Evolutionary conservation across 2,113 vertebrate genomes (phyloP), one percentile per base, ranked within the genome.

Genomic region (Panthera leo): DNA sequence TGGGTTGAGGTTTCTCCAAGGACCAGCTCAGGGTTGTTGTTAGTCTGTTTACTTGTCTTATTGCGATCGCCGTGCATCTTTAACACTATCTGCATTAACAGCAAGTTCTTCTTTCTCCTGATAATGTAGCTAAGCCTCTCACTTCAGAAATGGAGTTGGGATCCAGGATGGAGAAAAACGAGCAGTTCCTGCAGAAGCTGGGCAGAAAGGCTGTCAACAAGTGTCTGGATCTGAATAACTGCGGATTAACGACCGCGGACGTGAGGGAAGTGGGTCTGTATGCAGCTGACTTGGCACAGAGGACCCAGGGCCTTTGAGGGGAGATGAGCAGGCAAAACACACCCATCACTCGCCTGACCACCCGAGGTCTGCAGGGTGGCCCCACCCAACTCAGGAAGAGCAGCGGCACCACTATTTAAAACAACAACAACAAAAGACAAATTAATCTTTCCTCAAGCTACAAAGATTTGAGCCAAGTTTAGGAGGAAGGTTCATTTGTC

Each of bases 241-340:
- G 99, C 94, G 98, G 98, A 5, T 97, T 99, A 83, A 99, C 98
- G 7, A 98, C 98, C 2, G 98, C 97, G 2, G 99, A 99, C 36
- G 29, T 99, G 95, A 94, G 98, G 84, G 99, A 99, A 78, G 95
- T 99, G 2, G 99, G 99, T 99, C 96, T 98, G 98, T 92, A 82
- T 18, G n/a, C 1, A 0, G 70, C 29, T 61, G 63, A 63, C 95
- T 25, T 34, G 1, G 11, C 39, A 6, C 5, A n/a, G 27, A 18
- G 70, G 80, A 45, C 25, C 4, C 0, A 3, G 14, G 76, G 34
- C 16, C 76, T 51, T 16, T 7, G 2, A 27, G 11, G 3, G 5
- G 80, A 34, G 42, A 67, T 5, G 7, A 63, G 67, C 42, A 21
- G 39, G 84, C 48, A 6, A 76, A 55, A 42, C 9, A 63, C 0